These are phyloP conservation scores for Ametastegia equiseti DNA, from an alignment of 2,888 invertebrate genomes.

Conservation along the genomic window DNA sequence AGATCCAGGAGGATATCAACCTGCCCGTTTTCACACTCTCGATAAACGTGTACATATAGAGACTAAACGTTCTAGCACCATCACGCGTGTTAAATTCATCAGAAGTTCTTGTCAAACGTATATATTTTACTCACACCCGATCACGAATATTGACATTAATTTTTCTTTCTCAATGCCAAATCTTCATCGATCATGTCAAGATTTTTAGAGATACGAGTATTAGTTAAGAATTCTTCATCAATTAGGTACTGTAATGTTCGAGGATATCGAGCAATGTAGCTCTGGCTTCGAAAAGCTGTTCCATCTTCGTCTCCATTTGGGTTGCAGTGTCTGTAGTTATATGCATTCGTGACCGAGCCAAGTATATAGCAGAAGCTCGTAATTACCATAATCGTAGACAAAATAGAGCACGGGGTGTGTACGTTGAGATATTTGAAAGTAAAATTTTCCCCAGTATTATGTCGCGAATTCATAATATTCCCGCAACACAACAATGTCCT, in stretches of 20 bases:
- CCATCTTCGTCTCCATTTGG: too few species aligned
- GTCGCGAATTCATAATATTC: constrained; percentile 11
- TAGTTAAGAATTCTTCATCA: too few species aligned
- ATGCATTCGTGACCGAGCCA: background rate
- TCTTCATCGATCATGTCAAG: background rate
- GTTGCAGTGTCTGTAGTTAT: background rate
- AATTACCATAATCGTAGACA: background rate
- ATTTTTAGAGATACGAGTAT: too few species aligned
- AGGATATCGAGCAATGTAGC: too few species aligned
- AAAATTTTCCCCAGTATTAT: background rate
- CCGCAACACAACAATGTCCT: background rate
- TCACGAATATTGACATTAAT: background rate
- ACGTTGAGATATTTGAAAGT: background rate
- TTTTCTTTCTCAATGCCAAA: background rate
- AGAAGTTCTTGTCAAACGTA: background rate
- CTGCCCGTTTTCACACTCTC: background rate
- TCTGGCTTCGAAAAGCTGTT: too few species aligned
- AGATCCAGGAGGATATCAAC: background rate
- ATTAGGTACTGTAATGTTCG: too few species aligned
- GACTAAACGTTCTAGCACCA: constrained; percentile 3
- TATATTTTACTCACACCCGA: background rate
- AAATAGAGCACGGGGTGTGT: background rate
- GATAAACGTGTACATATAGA: background rate
- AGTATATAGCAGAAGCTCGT: background rate
- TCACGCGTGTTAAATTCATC: background rate